phyloP scores from a whole-genome alignment of 2,113 vertebrate species.

The Conger conger region DNA sequence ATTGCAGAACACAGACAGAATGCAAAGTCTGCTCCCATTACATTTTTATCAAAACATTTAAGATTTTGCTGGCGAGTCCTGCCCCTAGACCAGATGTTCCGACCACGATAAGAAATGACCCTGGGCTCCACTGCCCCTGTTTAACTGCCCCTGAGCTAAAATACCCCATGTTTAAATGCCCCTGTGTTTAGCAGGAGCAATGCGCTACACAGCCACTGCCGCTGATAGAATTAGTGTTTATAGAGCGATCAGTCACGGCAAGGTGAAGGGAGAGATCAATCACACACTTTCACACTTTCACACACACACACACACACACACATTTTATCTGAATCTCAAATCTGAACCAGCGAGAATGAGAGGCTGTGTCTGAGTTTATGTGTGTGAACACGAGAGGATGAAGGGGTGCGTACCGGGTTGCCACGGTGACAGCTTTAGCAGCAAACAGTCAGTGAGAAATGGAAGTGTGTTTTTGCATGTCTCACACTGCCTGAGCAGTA shows the following conservation, averaged over 20 bases:
- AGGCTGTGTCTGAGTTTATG: background rate
- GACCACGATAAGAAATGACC: no score
- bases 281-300: background rate
- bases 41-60: no score
- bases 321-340: background rate
- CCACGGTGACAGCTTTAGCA: constrained; percentile 60
- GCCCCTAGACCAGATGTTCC: no score
- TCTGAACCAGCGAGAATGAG: background rate
- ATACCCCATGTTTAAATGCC: background rate
- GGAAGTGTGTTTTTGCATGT: constrained; percentile 36
- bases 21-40: no score
- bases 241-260: background rate
- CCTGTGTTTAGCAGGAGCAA: background rate
- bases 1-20: no score
- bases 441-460: constrained; percentile 49
- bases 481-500: background rate
- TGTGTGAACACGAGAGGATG: constrained; percentile 39
- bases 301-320: background rate
- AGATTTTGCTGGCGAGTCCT: no score
- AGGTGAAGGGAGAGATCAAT: background rate
- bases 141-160: no score
- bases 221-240: background rate
- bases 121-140: no score
- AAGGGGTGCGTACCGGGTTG: constrained; percentile 35
- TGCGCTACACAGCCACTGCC: background rate